Conservation (phyloP, 2,797 vertebrate genomes). For the Macropus fuliginosus region DNA sequence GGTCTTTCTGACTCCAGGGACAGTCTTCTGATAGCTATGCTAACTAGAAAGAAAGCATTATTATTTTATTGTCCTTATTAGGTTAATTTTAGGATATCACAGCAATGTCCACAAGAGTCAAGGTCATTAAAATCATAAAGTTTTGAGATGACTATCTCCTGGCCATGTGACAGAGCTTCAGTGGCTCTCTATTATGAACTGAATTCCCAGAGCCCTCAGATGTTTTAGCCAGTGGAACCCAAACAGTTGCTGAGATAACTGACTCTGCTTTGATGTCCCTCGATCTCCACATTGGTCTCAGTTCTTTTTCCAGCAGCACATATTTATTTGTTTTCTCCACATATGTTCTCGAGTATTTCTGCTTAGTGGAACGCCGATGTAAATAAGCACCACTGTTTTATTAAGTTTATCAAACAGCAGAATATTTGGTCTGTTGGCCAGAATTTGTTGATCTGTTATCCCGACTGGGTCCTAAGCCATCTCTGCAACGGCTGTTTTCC, state of each 20-base stretch:
- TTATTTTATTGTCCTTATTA: conserved; percentile 32
- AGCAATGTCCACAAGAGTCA: neutral
- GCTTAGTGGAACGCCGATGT: conserved; percentile 45
- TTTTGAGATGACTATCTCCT: conserved; percentile 44
- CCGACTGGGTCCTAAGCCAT: conserved; percentile 23
- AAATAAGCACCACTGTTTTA: conserved; percentile 51
- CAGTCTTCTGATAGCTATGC: neutral
- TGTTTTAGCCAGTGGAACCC: neutral
- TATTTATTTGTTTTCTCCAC: conserved; percentile 56
- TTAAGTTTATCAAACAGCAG: conserved; percentile 31
- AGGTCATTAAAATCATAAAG: conserved; percentile 37
- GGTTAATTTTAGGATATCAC: conserved; percentile 11
- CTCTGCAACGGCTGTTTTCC: conserved; percentile 35
- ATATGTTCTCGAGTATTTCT: conserved; percentile 35
- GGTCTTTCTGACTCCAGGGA: neutral
- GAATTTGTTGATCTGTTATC: conserved; percentile 44
- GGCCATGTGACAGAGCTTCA: conserved; percentile 3
- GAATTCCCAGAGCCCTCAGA: conserved; percentile 40
- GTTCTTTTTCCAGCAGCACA: conserved; percentile 12
- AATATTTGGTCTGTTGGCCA: conserved; percentile 40
- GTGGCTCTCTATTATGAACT: conserved; percentile 17
- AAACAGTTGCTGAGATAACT: conserved; percentile 24
- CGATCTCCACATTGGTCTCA: conserved; percentile 42
- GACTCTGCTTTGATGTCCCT: conserved; percentile 13
- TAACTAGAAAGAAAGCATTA: neutral